phyloP scores from a whole-genome alignment of 2,797 vertebrate genomes.

The Morelia viridis region DNA sequence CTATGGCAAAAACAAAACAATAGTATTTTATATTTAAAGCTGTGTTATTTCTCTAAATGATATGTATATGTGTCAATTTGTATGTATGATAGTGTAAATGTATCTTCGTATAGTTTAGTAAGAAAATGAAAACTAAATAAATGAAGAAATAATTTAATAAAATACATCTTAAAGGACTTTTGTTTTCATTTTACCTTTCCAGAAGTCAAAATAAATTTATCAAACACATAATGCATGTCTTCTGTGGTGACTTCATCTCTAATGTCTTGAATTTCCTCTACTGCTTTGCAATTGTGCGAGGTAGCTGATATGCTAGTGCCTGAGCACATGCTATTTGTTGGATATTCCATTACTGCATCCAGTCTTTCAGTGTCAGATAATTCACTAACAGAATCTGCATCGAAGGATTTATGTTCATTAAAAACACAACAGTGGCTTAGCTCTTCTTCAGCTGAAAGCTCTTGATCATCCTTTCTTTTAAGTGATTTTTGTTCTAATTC shows the following conservation, averaged over 20 bases:
- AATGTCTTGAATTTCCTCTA: constrained; percentile 77
- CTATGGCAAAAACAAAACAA: constrained; percentile 67
- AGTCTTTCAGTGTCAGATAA: constrained; percentile 68
- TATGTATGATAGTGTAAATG: neutral
- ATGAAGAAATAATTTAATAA: neutral
- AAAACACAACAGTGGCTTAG: constrained; percentile 61
- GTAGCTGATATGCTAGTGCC: constrained; percentile 70
- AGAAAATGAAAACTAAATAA: neutral
- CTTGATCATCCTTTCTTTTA: constrained; percentile 61
- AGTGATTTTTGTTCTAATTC: constrained; percentile 68
- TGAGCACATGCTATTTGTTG: constrained; percentile 57
- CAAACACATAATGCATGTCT: constrained; percentile 91
- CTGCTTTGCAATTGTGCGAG: constrained; percentile 72
- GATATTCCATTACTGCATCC: constrained; percentile 56
- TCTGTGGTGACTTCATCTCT: constrained; percentile 75
- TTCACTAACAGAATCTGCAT: constrained; percentile 61
- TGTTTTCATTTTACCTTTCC: constrained; percentile 84
- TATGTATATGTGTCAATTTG: neutral
- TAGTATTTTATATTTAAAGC: constrained; percentile 29
- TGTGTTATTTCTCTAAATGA: constrained; percentile 4
- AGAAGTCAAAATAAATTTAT: constrained; percentile 94
- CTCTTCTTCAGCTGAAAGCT: constrained; percentile 59
- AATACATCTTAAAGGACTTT: neutral
- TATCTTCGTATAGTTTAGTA: neutral
- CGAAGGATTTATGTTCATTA: constrained; percentile 57